Base-by-base conservation (phyloP, 2,888 invertebrate genomes). In the Elgonia sp. region DNA sequence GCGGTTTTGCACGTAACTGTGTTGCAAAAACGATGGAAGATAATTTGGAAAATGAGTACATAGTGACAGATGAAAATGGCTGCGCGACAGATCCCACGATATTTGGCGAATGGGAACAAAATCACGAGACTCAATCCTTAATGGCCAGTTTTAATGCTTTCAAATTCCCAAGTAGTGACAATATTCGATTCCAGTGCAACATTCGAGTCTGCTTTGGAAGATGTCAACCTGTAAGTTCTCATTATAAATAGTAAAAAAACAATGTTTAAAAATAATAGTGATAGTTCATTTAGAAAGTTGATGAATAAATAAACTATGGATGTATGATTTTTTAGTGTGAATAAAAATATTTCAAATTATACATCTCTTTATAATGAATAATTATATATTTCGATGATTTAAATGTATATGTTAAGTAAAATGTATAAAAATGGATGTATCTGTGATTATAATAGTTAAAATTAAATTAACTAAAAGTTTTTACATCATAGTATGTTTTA, bases 171-270 rank as follows among this genome's bases (percentile, higher is more conserved):
- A 98, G 97, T 92, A 98, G 98, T 93, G 98, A 98, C 93, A 98
- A 98, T 93, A 98, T 98, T 92, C 95, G 98, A 95, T 98, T 99
- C 97, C 98, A 98, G 95, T 98, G 98, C 94, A 98, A 98, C 94
- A 98, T 98, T 92, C 96, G 98, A 87, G 98, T 99, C 12, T 98
- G 98, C 96, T 98, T 98, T 93, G 98, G 98, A 94, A 97, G 97
- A 95, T 99, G 98, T 94, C 98, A 98, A 96, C 98, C 98, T 92
- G 98, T 97, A 60, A n/a, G 20, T 53, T 53, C 1, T 46, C 1
- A 46, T 12, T 46, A 5, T 14, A 46, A 2, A 46, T 29, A 29
- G 29, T 29, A 29, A 29, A 29, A 29, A 29, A 3, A 3, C 29
- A 5, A 29, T 29, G 5, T 29, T 29, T 29, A 29, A 1, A 29